Percentiles rank a stretch among this genome's conserved stretches.
phyloP scores from a whole-genome alignment of 2,797 vertebrate genomes.

The Oreochromis grahami region DNA sequence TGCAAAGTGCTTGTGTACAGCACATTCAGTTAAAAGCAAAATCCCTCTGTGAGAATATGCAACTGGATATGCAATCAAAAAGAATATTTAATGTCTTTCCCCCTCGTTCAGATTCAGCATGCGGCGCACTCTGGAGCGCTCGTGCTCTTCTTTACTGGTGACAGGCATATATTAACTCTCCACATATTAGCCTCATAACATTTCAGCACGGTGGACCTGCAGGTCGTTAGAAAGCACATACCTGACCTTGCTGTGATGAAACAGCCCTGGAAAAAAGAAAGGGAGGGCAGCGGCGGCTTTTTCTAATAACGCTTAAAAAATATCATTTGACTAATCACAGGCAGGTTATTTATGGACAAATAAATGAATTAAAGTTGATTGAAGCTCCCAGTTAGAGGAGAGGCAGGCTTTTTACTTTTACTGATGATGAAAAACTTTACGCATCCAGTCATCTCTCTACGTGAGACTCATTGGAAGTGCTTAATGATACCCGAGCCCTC shows the following conservation, averaged over 20 bases:
- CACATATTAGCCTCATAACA: conserved; percentile 37
- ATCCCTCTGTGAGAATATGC: conserved; percentile 68
- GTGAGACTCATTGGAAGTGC: conserved; percentile 60
- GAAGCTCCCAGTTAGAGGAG: conserved; percentile 32
- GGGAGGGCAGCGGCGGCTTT: not conserved
- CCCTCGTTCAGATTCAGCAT: conserved; percentile 65
- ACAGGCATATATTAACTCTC: conserved; percentile 55
- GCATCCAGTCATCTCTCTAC: conserved; percentile 55
- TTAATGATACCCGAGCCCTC: conserved; percentile 62
- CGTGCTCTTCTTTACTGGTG: conserved; percentile 45
- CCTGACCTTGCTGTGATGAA: not conserved
- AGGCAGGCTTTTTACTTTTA: conserved; percentile 28
- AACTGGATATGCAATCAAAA: conserved; percentile 75
- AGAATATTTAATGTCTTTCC: conserved; percentile 75
- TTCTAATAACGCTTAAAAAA: not conserved
- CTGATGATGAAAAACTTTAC: conserved; percentile 61
- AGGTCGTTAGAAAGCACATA: conserved; percentile 7
- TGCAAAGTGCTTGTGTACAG: conserved; percentile 76
- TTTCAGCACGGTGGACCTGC: conserved; percentile 13
- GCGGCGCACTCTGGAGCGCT: conserved; percentile 40
- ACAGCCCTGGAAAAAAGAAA: not conserved
- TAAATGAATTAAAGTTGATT: conserved; percentile 35
- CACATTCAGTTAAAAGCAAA: conserved; percentile 72
- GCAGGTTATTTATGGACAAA: conserved; percentile 51
- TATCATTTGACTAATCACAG: conserved; percentile 22